These are phyloP conservation scores for Noturus placidus DNA, from an alignment of 2,113 vertebrate species.

Conservation along the genomic window DNA sequence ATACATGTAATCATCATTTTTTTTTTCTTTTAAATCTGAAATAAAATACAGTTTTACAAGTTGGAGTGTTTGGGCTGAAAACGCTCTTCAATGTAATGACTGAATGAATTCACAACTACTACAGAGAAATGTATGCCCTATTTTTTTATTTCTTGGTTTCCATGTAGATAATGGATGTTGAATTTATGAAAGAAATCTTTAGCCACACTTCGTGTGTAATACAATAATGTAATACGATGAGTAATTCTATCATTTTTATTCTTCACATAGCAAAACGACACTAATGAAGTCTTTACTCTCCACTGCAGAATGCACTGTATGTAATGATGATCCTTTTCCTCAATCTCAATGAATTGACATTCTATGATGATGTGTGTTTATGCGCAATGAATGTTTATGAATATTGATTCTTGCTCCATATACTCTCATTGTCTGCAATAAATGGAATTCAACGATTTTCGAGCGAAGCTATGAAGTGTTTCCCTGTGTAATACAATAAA, in stretches of 20 bases:
- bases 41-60: conserved; percentile 53
- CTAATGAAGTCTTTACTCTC: neutral
- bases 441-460: neutral
- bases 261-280: neutral
- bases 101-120: neutral
- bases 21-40: conserved; percentile 28
- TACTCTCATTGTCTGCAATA: neutral
- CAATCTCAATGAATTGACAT: neutral
- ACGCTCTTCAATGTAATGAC: neutral
- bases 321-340: neutral
- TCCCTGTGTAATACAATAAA: neutral
- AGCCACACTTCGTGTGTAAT: neutral
- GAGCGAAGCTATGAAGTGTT: neutral
- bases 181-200: neutral
- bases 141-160: neutral
- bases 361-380: neutral
- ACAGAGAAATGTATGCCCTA: neutral
- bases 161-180: neutral
- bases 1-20: conserved; percentile 48
- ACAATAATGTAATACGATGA: neutral
- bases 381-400: neutral
- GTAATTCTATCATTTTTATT: neutral
- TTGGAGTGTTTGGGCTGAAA: neutral
- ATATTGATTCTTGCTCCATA: neutral
- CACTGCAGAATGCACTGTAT: neutral